Evolutionary conservation across 2,797 vertebrate species (phyloP).

Genomic region (Ispidina picta): DNA sequence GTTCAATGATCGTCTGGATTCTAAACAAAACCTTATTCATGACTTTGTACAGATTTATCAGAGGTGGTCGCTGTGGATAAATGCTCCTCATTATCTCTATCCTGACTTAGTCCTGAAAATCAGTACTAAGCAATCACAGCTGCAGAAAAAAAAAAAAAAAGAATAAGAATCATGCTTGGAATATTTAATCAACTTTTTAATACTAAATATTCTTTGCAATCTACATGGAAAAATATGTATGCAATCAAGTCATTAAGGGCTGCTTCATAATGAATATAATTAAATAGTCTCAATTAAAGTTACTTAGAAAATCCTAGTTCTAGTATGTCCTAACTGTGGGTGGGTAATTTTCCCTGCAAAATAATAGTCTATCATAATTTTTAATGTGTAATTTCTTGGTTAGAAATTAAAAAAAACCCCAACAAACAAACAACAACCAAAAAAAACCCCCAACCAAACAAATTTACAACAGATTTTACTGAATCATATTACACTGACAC

Average conservation of each 20-base stretch:
- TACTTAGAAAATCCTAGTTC: constrained; percentile 13
- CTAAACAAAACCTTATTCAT: background rate
- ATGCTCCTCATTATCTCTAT: background rate
- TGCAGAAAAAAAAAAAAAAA: constrained; percentile 16
- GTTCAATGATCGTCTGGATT: background rate
- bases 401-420: background rate
- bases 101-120: constrained; percentile 8
- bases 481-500: background rate
- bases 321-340: background rate
- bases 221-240: constrained; percentile 59
- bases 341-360: constrained; percentile 27
- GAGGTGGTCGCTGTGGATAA: background rate
- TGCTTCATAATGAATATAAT: constrained; percentile 5
- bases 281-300: constrained; percentile 25
- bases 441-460: background rate
- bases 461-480: background rate
- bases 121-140: constrained; percentile 16
- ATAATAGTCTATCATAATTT: background rate
- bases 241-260: constrained; percentile 63
- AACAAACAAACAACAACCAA: background rate
- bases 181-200: constrained; percentile 41
- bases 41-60: background rate
- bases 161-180: constrained; percentile 8
- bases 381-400: background rate
- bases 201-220: background rate